Evolutionary conservation across 2,113 vertebrate genomes (phyloP).

Genomic region (Colistium nudipinnis): DNA sequence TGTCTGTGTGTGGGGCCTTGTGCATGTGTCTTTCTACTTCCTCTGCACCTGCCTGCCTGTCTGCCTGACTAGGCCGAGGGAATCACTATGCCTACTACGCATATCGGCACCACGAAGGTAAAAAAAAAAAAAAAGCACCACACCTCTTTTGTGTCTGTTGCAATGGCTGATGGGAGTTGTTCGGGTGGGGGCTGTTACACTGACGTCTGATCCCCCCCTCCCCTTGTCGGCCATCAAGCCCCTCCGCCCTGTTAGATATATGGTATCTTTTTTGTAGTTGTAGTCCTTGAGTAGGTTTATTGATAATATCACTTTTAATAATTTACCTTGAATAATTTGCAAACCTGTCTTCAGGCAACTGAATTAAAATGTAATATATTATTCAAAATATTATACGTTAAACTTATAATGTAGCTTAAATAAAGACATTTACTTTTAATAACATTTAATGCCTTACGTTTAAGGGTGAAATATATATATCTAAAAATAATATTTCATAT

Average conservation of each 20-base stretch:
- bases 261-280: not conserved
- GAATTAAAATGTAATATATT: no score
- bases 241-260: not conserved
- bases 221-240: no score
- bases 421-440: no score
- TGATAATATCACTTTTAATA: not conserved
- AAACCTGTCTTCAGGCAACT: no score
- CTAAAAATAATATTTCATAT: no score
- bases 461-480: no score
- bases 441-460: no score
- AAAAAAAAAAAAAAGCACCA: constrained; percentile 58
- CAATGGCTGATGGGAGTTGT: constrained; percentile 20
- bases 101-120: constrained; percentile 93
- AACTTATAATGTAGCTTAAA: no score
- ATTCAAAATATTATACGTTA: no score
- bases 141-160: constrained; percentile 50
- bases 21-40: constrained; percentile 86
- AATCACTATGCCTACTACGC: constrained; percentile 97
- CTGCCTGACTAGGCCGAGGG: constrained; percentile 94
- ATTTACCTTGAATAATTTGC: no score
- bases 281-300: not conserved
- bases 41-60: constrained; percentile 81
- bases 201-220: not conserved
- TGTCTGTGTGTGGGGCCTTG: constrained; percentile 79
- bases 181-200: not conserved